Percentiles rank a stretch among this genome's conserved stretches.
Evolutionary conservation across 2,113 vertebrate genomes (phyloP).

Genomic region (Anguilla rostrata): DNA sequence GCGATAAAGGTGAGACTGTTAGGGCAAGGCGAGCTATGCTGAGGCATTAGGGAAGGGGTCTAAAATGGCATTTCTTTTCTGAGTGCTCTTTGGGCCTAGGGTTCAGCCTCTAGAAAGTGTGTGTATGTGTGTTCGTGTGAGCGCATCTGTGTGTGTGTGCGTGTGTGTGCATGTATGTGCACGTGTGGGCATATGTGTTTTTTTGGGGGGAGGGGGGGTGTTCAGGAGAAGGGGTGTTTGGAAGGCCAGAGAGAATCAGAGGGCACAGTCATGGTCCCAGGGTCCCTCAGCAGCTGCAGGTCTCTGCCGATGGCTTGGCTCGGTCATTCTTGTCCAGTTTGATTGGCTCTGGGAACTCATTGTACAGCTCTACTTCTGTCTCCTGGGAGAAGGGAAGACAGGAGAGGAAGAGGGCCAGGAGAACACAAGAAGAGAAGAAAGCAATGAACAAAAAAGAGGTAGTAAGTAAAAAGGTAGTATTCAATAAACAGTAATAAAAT

Average conservation of each 20-base stretch:
- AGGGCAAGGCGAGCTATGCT: constrained; percentile 24
- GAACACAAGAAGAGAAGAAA: neutral
- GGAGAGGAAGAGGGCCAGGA: neutral
- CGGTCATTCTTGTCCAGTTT: constrained; percentile 95
- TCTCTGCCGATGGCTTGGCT: constrained; percentile 85
- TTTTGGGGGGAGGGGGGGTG: constrained; percentile 58
- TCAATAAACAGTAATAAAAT: neutral
- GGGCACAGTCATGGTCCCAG: constrained; percentile 68
- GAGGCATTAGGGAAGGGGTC: constrained; percentile 21
- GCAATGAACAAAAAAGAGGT: neutral
- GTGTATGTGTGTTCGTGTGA: constrained; percentile 32
- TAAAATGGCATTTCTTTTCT: constrained; percentile 34
- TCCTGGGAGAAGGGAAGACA: constrained; percentile 68
- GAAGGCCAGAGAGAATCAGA: constrained; percentile 55
- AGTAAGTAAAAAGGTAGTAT: neutral
- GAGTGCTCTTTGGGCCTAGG: constrained; percentile 50
- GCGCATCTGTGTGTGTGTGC: constrained; percentile 26
- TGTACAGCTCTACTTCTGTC: constrained; percentile 97
- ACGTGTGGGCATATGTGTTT: constrained; percentile 52
- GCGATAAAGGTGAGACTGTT: constrained; percentile 32
- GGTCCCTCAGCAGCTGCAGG: constrained; percentile 89
- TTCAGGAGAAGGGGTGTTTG: constrained; percentile 51
- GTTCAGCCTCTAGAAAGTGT: constrained; percentile 19
- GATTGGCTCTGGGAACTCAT: constrained; percentile 96
- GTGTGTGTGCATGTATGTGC: constrained; percentile 39